Percentiles rank a stretch among this genome's conserved stretches.
Evolutionary conservation across 2,113 vertebrate species (phyloP).

Genomic region (Verasper variegatus): DNA sequence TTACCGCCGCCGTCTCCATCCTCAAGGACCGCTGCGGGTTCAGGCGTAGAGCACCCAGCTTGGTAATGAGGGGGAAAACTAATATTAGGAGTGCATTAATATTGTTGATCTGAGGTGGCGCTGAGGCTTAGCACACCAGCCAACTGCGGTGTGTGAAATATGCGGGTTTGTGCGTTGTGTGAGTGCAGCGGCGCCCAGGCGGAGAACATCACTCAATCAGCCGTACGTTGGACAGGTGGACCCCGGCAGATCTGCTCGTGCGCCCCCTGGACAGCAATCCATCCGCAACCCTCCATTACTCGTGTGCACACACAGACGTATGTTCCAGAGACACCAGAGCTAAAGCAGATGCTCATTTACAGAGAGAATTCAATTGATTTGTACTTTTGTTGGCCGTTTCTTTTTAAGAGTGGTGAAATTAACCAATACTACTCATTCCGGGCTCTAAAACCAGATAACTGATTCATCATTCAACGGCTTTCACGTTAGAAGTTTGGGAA

Average conservation of each 20-base stretch:
- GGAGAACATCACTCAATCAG: constrained; percentile 62
- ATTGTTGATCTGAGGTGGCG: constrained; percentile 69
- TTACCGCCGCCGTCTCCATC: constrained; percentile 46
- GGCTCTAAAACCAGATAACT: too few relatives aligned
- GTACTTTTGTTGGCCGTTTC: background rate
- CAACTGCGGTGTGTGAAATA: constrained; percentile 59
- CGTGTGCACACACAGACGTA: background rate
- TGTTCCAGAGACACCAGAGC: background rate
- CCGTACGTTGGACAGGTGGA: constrained; percentile 45
- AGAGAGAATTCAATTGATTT: constrained; percentile 15
- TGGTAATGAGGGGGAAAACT: constrained; percentile 72
- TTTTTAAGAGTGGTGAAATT: too few relatives aligned
- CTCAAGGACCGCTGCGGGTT: constrained; percentile 64
- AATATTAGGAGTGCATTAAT: constrained; percentile 79
- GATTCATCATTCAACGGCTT: too few relatives aligned
- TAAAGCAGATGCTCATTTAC: background rate
- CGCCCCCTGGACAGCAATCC: constrained; percentile 34
- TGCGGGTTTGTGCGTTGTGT: constrained; percentile 57
- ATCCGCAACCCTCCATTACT: constrained; percentile 52
- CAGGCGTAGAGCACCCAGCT: constrained; percentile 50
- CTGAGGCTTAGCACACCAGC: constrained; percentile 58
- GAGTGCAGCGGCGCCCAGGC: constrained; percentile 20
- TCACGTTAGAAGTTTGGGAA: too few relatives aligned
- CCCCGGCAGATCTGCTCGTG: constrained; percentile 36
- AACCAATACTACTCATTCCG: too few relatives aligned